Evolutionary conservation across 1,140 invertebrate genomes (phyloP), one percentile per base, ranked within the genome.

Genomic region (Steinernema khuongi): DNA sequence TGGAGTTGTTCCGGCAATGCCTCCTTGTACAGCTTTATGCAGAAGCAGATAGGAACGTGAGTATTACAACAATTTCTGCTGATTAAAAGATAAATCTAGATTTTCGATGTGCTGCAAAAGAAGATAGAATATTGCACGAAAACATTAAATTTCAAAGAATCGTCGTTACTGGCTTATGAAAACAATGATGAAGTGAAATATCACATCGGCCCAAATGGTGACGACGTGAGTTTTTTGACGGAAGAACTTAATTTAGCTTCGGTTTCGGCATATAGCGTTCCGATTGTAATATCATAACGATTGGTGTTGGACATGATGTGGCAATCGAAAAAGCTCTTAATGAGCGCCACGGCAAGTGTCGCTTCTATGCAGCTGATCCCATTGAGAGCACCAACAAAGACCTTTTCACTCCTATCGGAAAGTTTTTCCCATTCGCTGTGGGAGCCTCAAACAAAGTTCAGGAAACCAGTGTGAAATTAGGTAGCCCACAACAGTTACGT

Each of bases 111-210:
- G 36, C n/a, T 41, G 36, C 7, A 7, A 7, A n/a, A 41, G 36
- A 41, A 41, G n/a, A 41, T 41, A 11, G 7, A 41, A n/a, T 41
- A 41, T 41, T 41, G 36, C 36, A 41, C 36, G 7, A n/a, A n/a
- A 41, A n/a, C n/a, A n/a, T 41, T 41, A n/a, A 41, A 41, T 11
- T 41, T 41, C 7, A 41, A n/a, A 41, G 36, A 41, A n/a, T 11
- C 7, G 7, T 41, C 36, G 7, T 7, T 69, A 7, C 2, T n/a
- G 29, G 68, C n/a, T 19, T 31, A 31, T n/a, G 31, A n/a, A 26
- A 69, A 69, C n/a, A 69, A 69, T 14, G 68, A 69, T 30, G 68
- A 69, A 33, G n/a, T 31, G n/a, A 69, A 69, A 31, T 69, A 69
- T 69, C n/a, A 26, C n/a, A 69, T 69, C 29, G 29, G n/a, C 7